A percentile compares a stretch with the other conserved stretches of the same genome.
These are phyloP conservation scores for Crenuchus spilurus DNA, from an alignment of 2,797 vertebrate species.

Conservation along the genomic window DNA sequence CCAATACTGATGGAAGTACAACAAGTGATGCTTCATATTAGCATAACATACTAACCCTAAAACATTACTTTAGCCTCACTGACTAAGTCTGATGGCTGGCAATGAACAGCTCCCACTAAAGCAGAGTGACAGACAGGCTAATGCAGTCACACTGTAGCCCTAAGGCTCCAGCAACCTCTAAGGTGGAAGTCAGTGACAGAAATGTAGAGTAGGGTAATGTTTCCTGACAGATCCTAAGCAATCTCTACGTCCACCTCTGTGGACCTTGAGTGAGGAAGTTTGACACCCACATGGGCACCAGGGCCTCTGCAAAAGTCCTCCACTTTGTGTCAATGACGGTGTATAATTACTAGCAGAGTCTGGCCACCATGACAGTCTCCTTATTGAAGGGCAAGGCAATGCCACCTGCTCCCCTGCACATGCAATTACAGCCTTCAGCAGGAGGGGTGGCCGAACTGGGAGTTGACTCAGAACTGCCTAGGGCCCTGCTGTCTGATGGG, in stretches of 20 bases:
- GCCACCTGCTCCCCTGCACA: constrained; percentile 43
- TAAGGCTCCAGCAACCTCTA: not conserved
- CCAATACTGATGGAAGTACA: not conserved
- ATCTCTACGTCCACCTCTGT: not conserved
- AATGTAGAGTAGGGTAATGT: constrained; percentile 20
- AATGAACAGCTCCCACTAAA: not conserved
- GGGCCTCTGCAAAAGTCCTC: constrained; percentile 10
- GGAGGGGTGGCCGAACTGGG: constrained; percentile 8
- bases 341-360: constrained; percentile 44
- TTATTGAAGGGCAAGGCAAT: constrained; percentile 29
- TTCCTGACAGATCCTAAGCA: not conserved
- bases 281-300: constrained; percentile 25
- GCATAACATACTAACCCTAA: not conserved
- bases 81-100: not conserved
- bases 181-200: constrained; percentile 26
- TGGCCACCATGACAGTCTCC: constrained; percentile 39
- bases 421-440: constrained; percentile 39
- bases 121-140: constrained; percentile 1
- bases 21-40: not conserved
- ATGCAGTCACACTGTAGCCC: constrained; percentile 15
- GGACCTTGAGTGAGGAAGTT: constrained; percentile 4
- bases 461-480: constrained; percentile 6
- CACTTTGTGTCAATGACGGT: constrained; percentile 11
- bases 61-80: not conserved
- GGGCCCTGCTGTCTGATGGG: not conserved